Evolutionary conservation across 35 echinoderm and acorn worm species (phyloP), one percentile per base, ranked within the genome.

Genomic region (Ophiothrix spiculata): DNA sequence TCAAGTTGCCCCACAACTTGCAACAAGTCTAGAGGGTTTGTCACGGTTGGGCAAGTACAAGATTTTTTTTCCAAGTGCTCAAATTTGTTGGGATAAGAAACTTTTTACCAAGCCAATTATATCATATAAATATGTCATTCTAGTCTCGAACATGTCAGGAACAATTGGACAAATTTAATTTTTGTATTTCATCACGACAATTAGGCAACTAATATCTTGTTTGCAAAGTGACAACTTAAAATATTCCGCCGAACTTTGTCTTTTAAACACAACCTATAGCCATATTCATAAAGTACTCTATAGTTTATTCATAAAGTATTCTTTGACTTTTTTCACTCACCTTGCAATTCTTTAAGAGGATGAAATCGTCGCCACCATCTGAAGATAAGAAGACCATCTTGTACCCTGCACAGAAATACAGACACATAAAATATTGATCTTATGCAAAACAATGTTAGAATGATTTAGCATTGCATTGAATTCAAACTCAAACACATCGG

Each of bases 291-390:
- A 19, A 6, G 42, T 49, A 49, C 19, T 49, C 6, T 49, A 49
- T 49, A 49, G 6, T 49, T 49, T 6, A 10, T 49, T 10, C 23
- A 12, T n/a, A n/a, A n/a, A n/a, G n/a, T n/a, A n/a, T n/a, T n/a
- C n/a, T n/a, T n/a, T n/a, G n/a, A n/a, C n/a, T n/a, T 25, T 29
- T 56, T 15, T 21, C 16, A 21, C 37, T 75, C 81, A 94, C 93
- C 88, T 79, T 94, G 79, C 13, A 90, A 78, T 6, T 86, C 84
- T 41, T 78, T 73, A 19, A 93, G 39, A 38, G 91, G 91, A 39
- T 83, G 83, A 32, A 84, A 97, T 56, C 74, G 84, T 56, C 88
- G 86, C 95, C 95, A 97, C 95, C 95, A 97, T 77, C 95, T 82
- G 32, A 97, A 80, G 45, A 97, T 93, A 32, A 90, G 64, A 12